Conservation (phyloP, 1,140 invertebrate genomes). For the Drosophila santomea region DNA sequence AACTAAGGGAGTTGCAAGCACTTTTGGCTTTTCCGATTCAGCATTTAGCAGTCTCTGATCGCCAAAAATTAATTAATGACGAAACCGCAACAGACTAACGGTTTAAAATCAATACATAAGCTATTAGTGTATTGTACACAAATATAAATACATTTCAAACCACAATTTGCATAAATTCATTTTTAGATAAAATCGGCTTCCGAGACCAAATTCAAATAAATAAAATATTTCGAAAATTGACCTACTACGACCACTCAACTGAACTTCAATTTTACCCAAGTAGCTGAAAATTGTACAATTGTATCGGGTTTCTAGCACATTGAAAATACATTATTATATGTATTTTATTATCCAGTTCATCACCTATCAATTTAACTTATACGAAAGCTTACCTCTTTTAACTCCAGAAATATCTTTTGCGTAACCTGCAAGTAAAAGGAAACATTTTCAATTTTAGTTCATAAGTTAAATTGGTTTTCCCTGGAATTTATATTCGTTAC, state of each 20-base stretch:
- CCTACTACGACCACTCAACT: too few relatives aligned
- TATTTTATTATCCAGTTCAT: not conserved
- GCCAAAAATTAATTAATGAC: not conserved
- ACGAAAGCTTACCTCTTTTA: slow-evolving; percentile 79
- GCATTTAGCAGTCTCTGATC: slow-evolving; percentile 1
- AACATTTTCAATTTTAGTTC: slow-evolving; percentile 23
- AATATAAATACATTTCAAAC: not conserved
- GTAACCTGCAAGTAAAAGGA: slow-evolving; percentile 72
- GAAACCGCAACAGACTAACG: not conserved
- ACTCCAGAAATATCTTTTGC: slow-evolving; percentile 84
- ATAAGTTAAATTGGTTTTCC: slow-evolving; percentile 45
- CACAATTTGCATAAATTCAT: not conserved
- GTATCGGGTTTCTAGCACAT: too few relatives aligned
- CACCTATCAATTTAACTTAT: not conserved
- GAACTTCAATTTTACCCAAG: too few relatives aligned
- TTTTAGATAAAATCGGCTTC: too few relatives aligned
- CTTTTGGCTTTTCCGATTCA: slow-evolving; percentile 1
- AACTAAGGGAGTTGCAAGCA: not conserved
- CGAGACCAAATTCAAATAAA: too few relatives aligned
- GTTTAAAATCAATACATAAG: not conserved
- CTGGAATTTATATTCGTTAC: slow-evolving; percentile 27
- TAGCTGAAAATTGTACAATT: not conserved
- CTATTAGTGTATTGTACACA: not conserved
- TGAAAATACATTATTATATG: not conserved
- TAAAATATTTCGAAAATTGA: too few relatives aligned